Percentiles rank a stretch among this genome's conserved stretches.
These are phyloP conservation scores for Microcebus lehilahytsara DNA, from an alignment of 2,113 vertebrate genomes.

Conservation along the genomic window DNA sequence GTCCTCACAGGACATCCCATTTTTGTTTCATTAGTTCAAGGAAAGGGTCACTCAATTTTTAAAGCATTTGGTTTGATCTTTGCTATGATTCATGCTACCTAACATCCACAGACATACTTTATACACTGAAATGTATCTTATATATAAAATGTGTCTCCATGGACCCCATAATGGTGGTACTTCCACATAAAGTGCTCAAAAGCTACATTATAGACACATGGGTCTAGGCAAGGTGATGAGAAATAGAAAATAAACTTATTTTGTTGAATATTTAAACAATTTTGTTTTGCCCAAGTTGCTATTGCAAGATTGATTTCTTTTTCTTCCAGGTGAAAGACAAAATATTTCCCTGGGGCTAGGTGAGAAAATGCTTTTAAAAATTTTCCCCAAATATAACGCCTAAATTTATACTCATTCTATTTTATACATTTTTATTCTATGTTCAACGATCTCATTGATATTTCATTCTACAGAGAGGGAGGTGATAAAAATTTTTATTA, in stretches of 20 bases:
- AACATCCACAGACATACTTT: conserved; percentile 61
- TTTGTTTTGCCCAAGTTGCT: conserved; percentile 24
- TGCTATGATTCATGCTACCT: conserved; percentile 80
- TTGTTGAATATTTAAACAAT: conserved; percentile 42
- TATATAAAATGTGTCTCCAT: conserved; percentile 77
- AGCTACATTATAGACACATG: conserved; percentile 3
- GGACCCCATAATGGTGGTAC: conserved; percentile 49
- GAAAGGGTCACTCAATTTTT: conserved; percentile 84
- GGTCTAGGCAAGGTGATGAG: neutral
- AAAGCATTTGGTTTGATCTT: conserved; percentile 81
- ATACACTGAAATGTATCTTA: conserved; percentile 75
- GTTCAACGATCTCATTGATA: conserved; percentile 47
- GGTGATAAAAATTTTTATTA: conserved; percentile 69
- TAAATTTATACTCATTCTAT: conserved; percentile 32
- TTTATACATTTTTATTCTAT: conserved; percentile 26
- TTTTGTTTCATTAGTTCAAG: conserved; percentile 86
- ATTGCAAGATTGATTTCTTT: conserved; percentile 16
- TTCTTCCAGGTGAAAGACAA: neutral
- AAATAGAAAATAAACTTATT: conserved; percentile 42
- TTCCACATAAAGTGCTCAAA: conserved; percentile 67
- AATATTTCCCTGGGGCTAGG: neutral
- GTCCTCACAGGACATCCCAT: conserved; percentile 77
- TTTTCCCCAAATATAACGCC: neutral
- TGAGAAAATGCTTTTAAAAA: neutral
- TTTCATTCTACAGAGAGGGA: conserved; percentile 49